Conservation (phyloP, 2,113 vertebrate genomes). For the Antechinus flavipes region DNA sequence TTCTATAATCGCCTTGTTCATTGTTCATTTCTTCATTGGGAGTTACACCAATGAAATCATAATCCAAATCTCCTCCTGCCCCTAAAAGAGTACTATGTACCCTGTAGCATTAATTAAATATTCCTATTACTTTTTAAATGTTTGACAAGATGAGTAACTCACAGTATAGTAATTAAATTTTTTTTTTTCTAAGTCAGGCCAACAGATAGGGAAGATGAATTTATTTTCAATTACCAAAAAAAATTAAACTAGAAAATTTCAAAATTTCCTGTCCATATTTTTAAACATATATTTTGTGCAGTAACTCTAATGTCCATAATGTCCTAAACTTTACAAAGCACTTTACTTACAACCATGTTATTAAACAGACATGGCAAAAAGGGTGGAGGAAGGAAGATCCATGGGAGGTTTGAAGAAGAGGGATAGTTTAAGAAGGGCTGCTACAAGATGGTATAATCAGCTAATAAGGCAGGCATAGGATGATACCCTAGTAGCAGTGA, state of each 20-base stretch:
- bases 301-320: neutral
- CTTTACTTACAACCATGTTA: neutral
- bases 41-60: neutral
- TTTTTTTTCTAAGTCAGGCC: neutral
- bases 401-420: too few relatives aligned
- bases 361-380: neutral
- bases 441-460: too few relatives aligned
- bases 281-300: neutral
- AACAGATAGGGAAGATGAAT: neutral
- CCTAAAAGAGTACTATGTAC: neutral
- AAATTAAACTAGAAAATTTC: neutral
- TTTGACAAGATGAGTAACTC: neutral
- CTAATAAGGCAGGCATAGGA: too few relatives aligned
- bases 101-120: neutral
- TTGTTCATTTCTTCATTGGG: neutral
- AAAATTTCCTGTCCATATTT: neutral
- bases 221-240: neutral
- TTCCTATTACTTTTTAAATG: neutral
- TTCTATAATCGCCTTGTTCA: too few relatives aligned
- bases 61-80: neutral
- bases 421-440: too few relatives aligned
- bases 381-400: neutral
- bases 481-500: too few relatives aligned
- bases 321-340: neutral
- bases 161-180: neutral